phyloP scores from a whole-genome alignment of 2,888 invertebrate species.

The Scaptodrosophila latifasciaeformis region DNA sequence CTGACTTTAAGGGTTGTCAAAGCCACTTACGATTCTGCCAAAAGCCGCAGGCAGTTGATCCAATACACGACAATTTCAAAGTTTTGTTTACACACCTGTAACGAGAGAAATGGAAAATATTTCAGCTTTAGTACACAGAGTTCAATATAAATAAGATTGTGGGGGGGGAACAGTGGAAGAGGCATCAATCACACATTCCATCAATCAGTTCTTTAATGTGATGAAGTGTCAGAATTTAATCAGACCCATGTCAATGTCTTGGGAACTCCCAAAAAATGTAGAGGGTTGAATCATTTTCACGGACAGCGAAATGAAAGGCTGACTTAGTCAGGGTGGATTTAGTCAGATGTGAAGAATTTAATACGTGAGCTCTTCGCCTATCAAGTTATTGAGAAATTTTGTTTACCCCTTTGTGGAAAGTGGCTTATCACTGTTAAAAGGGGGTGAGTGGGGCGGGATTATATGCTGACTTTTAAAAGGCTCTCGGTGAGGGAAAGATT shows the following conservation, averaged over 20 bases:
- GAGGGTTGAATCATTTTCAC: no score
- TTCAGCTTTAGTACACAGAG: constrained; percentile 38
- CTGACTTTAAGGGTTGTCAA: constrained; percentile 38
- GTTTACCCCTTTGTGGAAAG: no score
- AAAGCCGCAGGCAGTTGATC: constrained; percentile 11
- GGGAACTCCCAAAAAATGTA: no score
- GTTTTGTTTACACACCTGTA: constrained; percentile 49
- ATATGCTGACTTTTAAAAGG: no score
- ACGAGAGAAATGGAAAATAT: constrained; percentile 38
- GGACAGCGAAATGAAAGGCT: constrained; percentile 18
- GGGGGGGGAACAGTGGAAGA: constrained; percentile 21
- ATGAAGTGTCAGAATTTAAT: no score
- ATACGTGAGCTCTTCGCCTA: no score
- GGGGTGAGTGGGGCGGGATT: no score
- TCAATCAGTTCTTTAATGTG: constrained; percentile 59
- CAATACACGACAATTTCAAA: constrained; percentile 18
- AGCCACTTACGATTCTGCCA: constrained; percentile 2
- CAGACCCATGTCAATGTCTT: no score
- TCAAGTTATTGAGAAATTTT: no score
- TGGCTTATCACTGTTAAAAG: no score
- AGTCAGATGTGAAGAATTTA: no score
- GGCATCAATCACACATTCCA: constrained; percentile 55
- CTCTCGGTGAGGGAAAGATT: no score
- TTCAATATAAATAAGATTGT: constrained; percentile 13
- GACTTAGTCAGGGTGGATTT: constrained; percentile 22